phyloP scores from a whole-genome alignment of 2,797 vertebrate species.

The Thamnophis elegans region DNA sequence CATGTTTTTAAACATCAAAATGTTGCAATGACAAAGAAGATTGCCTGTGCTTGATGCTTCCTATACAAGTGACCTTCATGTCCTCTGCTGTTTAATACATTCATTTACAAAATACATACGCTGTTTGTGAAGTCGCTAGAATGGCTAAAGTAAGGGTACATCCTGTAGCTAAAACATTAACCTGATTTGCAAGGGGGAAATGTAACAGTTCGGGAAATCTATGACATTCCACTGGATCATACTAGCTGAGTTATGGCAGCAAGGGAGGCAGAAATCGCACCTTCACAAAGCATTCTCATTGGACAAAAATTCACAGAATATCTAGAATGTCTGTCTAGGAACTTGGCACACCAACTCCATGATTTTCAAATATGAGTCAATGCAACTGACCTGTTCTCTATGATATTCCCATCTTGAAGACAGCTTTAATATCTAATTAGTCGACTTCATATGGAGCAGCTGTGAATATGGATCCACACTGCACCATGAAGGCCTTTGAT shows the following conservation, averaged over 20 bases:
- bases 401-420: background rate
- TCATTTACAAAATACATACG: background rate
- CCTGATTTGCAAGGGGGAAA: background rate
- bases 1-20: background rate
- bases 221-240: background rate
- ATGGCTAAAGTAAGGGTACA: background rate
- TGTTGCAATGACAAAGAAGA: background rate
- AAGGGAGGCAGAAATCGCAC: background rate
- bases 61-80: background rate
- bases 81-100: too few species aligned
- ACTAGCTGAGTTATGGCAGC: background rate
- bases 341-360: background rate
- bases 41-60: background rate
- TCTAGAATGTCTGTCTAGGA: background rate
- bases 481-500: background rate
- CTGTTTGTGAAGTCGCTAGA: background rate
- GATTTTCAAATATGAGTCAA: too few species aligned
- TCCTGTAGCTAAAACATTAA: background rate
- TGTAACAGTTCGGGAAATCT: background rate
- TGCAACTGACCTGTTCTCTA: background rate
- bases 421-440: background rate
- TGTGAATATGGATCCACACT: background rate
- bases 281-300: background rate
- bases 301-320: background rate
- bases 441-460: background rate